Percentiles rank a stretch among this genome's conserved stretches.
Evolutionary conservation across 2,888 invertebrate species (phyloP).

Genomic region (Adineta ricciae): DNA sequence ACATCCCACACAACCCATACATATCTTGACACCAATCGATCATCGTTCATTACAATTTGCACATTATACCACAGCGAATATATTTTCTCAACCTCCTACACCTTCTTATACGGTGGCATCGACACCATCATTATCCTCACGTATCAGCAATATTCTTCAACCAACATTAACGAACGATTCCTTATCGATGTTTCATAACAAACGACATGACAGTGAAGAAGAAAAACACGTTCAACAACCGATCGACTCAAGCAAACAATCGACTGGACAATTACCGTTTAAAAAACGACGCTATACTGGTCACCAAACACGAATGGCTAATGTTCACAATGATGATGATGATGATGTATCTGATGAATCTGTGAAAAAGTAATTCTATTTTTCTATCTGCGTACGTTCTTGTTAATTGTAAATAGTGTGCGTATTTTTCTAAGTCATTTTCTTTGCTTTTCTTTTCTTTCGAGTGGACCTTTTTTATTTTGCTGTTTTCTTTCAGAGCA

Average conservation of each 20-base stretch:
- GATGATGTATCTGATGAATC: not conserved
- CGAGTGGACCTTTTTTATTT: not conserved
- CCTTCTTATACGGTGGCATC: not conserved
- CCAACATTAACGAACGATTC: not conserved
- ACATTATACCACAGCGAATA: not conserved
- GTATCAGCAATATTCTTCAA: not conserved
- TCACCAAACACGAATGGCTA: not conserved
- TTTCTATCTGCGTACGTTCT: not conserved
- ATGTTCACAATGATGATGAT: not conserved
- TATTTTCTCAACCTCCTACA: not conserved
- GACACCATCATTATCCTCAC: not conserved
- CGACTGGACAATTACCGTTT: not conserved
- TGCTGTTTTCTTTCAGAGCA: not conserved
- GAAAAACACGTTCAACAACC: not conserved
- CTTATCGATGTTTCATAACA: not conserved
- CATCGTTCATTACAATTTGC: not conserved
- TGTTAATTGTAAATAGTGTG: not conserved
- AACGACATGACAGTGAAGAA: not conserved
- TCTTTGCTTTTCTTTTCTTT: not conserved
- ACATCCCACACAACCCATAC: not conserved
- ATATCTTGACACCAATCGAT: not conserved
- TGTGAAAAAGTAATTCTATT: not conserved
- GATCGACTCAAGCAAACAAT: not conserved
- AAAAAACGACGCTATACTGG: not conserved
- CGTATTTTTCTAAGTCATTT: conserved; percentile 1